phyloP scores from a whole-genome alignment of 1,140 invertebrate genomes.

The Drosophila funebris region DNA sequence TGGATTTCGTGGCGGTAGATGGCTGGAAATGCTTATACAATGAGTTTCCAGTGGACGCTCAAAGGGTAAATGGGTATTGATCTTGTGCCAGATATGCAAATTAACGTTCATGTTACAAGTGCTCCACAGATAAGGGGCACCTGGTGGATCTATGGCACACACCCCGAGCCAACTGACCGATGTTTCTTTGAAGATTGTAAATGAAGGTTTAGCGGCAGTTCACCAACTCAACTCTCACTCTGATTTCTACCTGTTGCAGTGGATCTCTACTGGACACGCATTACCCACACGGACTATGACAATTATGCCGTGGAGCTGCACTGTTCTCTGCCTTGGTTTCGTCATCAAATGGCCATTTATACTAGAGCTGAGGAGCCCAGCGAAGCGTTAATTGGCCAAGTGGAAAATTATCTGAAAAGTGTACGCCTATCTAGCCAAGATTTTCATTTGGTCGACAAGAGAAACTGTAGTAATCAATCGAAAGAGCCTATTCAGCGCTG shows the following conservation, averaged over 20 bases:
- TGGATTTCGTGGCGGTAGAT: not conserved
- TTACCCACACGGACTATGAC: slow-evolving; percentile 53
- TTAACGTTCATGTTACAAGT: slow-evolving; percentile 12
- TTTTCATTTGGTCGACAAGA: slow-evolving; percentile 27
- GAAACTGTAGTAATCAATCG: slow-evolving; percentile 14
- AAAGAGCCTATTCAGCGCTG: slow-evolving; percentile 36
- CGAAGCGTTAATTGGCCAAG: not conserved
- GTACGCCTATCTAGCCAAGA: slow-evolving; percentile 6
- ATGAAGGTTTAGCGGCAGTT: not conserved
- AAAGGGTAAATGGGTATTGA: slow-evolving; percentile 47
- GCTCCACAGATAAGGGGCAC: slow-evolving; percentile 48
- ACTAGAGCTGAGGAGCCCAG: slow-evolving; percentile 25
- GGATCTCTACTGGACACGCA: slow-evolving; percentile 59
- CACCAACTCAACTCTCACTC: not conserved
- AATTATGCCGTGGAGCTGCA: slow-evolving; percentile 57
- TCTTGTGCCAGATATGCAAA: slow-evolving; percentile 28
- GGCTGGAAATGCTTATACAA: slow-evolving; percentile 57
- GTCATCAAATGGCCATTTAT: slow-evolving; percentile 56
- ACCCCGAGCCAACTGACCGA: slow-evolving; percentile 5
- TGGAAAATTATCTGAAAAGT: slow-evolving; percentile 34
- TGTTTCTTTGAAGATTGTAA: slow-evolving; percentile 51
- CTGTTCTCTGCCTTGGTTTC: slow-evolving; percentile 59
- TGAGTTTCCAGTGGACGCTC: slow-evolving; percentile 51
- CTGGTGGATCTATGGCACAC: slow-evolving; percentile 60
- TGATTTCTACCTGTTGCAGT: slow-evolving; percentile 16